Evolutionary conservation across 2,113 vertebrate genomes (phyloP), one percentile per base, ranked within the genome.

Genomic region (Labeo catla): DNA sequence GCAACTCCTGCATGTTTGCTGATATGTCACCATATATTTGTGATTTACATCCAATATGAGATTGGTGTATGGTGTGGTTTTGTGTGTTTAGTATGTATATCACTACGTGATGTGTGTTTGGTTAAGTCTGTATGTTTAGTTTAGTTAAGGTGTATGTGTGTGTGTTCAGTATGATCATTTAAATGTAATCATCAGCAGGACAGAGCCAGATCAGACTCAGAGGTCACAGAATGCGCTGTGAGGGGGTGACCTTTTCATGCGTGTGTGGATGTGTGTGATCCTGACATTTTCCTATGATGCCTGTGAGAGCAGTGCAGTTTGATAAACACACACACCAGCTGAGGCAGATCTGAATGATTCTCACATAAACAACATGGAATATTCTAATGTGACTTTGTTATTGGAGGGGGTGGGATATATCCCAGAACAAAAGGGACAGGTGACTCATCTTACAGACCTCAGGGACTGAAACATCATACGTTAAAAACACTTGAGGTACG

Each of bases 271-370:
- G 78, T 74, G 52, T 74, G 78, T 54, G 59, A 86, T 86, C 45
- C 76, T 88, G 87, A 88, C 87, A 82, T 88, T 88, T 88, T 50
- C 81, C 63, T 45, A 45, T 86, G 73, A 86, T 6, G 83, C 63
- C 81, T 81, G 47, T 84, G 61, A 84, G 84, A 86, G 61, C 23
- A 50, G 52, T 54, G 83, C 83, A 81, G 84, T 82, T 76, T 88
- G 72, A 88, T 43, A 15, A 79, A 83, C 63, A 74, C 23, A 74
- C 28, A 72, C 65, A 84, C 74, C 57, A 74, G 15, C 50, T 57
- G 47, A 84, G 54, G 61, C 59, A 52, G 36, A 78, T 82, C 23
- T 39, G 50, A 63, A 85, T 21, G 59, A 43, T 9, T 76, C 54
- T 23, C 43, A 82, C 68, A 82, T 70, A 73, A 83, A 83, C 66